These are phyloP conservation scores for Amiota mariae DNA, from an alignment of 2,888 invertebrate species.

Conservation along the genomic window DNA sequence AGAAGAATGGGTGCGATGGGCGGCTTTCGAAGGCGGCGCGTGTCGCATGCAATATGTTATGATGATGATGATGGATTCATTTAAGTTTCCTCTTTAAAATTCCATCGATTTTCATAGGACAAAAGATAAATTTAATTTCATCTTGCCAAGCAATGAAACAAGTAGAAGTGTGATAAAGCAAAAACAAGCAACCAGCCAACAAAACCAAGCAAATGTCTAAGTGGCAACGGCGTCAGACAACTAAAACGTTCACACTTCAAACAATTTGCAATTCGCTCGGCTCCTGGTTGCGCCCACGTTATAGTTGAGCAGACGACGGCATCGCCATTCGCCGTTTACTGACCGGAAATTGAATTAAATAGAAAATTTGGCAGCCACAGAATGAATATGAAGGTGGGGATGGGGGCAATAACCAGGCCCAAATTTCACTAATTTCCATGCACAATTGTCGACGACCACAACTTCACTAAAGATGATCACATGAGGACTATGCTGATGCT, in stretches of 20 bases:
- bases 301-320: no score
- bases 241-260: constrained; percentile 12
- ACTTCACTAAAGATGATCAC: background rate
- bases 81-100: background rate
- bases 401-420: background rate
- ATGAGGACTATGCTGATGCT: background rate
- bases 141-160: no score
- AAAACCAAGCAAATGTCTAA: constrained; percentile 14
- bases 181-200: background rate
- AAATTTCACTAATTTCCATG: constrained; percentile 13
- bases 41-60: no score
- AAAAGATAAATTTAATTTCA: background rate
- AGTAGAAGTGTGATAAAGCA: background rate
- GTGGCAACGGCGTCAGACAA: constrained; percentile 28
- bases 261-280: background rate
- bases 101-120: background rate
- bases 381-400: background rate
- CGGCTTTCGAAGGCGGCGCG: no score
- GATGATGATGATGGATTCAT: background rate
- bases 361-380: constrained; percentile 21
- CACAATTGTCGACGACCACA: constrained; percentile 33
- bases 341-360: constrained; percentile 38
- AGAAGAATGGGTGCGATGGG: background rate
- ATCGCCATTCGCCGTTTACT: background rate
- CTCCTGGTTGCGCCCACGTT: background rate